Percentiles rank a stretch among this genome's conserved stretches.
phyloP scores from a whole-genome alignment of 2,113 vertebrate species.

The Eolophus roseicapilla region DNA sequence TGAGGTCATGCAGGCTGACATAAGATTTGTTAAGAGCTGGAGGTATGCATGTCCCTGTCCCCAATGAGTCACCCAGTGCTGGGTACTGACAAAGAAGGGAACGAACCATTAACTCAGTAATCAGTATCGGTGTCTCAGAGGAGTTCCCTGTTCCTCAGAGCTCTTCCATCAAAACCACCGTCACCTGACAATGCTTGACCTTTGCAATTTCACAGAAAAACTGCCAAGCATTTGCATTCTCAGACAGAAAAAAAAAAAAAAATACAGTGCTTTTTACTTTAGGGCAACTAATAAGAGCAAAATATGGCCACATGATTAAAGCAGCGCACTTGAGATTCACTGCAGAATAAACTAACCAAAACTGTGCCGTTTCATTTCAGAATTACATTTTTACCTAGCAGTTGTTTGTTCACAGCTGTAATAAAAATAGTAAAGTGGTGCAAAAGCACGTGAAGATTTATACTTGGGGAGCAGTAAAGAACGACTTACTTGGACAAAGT shows the following conservation, averaged over 20 bases:
- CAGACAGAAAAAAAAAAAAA: not conserved
- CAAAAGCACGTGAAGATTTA: not conserved
- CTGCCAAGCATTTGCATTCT: not conserved
- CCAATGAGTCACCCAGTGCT: not conserved
- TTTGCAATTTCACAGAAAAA: not conserved
- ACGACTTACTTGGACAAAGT: not conserved
- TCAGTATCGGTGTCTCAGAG: not conserved
- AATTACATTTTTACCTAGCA: not conserved
- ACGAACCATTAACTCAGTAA: not conserved
- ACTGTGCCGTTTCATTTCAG: not conserved
- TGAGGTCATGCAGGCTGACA: not conserved
- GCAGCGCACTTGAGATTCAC: not conserved
- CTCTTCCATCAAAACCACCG: not conserved
- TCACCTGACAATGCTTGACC: not conserved
- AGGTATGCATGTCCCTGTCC: not conserved
- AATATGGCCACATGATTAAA: not conserved
- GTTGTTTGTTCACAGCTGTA: not conserved
- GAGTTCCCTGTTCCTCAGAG: not conserved
- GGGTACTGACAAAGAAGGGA: not conserved
- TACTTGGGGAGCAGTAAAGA: not conserved
- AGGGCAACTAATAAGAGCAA: not conserved
- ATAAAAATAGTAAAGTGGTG: not conserved
- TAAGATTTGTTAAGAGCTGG: not conserved
- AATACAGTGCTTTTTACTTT: not conserved
- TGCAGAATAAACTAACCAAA: not conserved